Conservation (phyloP, 2,113 vertebrate species). For the Corvus hawaiiensis region DNA sequence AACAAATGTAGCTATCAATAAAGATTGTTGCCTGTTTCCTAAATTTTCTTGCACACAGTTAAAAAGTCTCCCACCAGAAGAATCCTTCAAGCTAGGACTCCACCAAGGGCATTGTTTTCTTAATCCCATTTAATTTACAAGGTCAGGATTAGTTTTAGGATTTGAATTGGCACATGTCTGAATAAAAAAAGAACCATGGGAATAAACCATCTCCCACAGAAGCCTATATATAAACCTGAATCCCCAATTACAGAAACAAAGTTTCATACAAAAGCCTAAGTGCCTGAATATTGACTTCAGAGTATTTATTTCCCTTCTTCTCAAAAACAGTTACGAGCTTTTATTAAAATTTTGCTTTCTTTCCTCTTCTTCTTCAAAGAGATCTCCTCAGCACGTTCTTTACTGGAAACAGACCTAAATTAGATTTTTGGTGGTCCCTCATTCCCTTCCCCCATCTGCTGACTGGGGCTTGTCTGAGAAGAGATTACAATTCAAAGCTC, state of each 20-base stretch:
- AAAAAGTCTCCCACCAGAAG: not conserved
- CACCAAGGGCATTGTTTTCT: not conserved
- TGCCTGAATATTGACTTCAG: not conserved
- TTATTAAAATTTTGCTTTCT: not conserved
- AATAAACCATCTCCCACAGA: not conserved
- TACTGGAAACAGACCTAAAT: not conserved
- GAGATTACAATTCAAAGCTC: not conserved
- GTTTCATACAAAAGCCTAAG: not conserved
- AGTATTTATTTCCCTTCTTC: not conserved
- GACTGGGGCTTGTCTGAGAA: not conserved
- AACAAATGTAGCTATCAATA: conserved; percentile 35
- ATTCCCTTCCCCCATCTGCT: not conserved
- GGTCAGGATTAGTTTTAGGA: not conserved
- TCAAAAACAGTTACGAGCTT: not conserved
- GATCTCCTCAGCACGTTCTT: not conserved
- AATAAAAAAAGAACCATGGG: not conserved
- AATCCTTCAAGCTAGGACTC: not conserved
- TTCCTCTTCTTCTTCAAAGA: not conserved
- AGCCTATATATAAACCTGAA: not conserved
- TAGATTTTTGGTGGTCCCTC: not conserved
- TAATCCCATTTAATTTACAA: not conserved
- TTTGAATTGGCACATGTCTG: not conserved
- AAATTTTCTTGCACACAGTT: not conserved
- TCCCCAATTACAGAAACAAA: not conserved
- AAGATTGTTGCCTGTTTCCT: not conserved